Conservation (phyloP, 2,888 invertebrate genomes). For the Crepidodera aurea region DNA sequence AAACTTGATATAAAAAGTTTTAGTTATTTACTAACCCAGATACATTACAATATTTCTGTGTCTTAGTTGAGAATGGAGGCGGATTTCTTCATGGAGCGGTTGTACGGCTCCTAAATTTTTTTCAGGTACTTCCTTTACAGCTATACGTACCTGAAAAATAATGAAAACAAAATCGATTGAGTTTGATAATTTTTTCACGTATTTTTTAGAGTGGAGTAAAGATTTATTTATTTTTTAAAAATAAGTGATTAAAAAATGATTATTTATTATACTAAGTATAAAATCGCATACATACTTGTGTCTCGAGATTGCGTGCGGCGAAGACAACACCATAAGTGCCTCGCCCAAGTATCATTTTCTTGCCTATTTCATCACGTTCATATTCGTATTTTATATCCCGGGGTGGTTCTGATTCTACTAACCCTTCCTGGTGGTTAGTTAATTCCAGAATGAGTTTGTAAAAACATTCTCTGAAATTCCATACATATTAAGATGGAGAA, state of each 20-base stretch:
- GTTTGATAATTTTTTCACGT: too few species aligned
- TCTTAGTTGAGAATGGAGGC: constrained; percentile 92
- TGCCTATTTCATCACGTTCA: constrained; percentile 89
- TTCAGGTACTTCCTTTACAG: constrained; percentile 98
- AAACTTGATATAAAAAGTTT: too few species aligned
- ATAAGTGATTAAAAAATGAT: too few species aligned
- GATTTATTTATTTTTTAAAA: too few species aligned
- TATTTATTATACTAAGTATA: not conserved
- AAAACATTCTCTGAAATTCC: constrained; percentile 71
- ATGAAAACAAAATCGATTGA: too few species aligned
- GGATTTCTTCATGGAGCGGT: constrained; percentile 97
- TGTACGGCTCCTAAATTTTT: constrained; percentile 95
- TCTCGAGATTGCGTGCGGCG: constrained; percentile 92
- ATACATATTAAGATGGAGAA: too few species aligned
- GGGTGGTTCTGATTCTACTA: constrained; percentile 55
- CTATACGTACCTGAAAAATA: constrained; percentile 66
- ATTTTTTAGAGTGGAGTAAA: too few species aligned
- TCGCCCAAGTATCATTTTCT: constrained; percentile 86
- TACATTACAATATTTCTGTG: constrained; percentile 95
- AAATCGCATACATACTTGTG: constrained; percentile 66
- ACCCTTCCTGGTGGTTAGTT: constrained; percentile 84
- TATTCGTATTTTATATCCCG: constrained; percentile 81
- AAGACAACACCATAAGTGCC: constrained; percentile 97
- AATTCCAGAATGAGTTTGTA: constrained; percentile 86
- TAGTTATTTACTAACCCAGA: constrained; percentile 47